phyloP scores from a whole-genome alignment of 1,140 invertebrate genomes.

The Zaprionus ornatus region DNA sequence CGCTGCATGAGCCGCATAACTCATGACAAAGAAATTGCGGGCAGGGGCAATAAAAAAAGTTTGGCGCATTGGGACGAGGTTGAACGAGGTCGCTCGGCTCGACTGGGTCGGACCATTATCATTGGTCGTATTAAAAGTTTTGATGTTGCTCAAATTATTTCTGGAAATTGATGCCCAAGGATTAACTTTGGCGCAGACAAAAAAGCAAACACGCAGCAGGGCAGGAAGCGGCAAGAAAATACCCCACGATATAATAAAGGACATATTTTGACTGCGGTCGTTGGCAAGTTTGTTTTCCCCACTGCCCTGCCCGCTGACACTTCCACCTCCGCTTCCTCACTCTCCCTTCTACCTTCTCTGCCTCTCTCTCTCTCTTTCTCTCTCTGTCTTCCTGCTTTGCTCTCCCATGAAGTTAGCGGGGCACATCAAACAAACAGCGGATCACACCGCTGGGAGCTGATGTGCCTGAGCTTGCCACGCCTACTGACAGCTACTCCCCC shows the following conservation, averaged over 20 bases:
- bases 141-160: slow-evolving; percentile 82
- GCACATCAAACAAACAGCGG: slow-evolving; percentile 69
- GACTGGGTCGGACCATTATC: slow-evolving; percentile 58
- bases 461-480: slow-evolving; percentile 27
- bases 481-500: slow-evolving; percentile 45
- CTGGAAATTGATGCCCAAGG: slow-evolving; percentile 80
- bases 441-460: slow-evolving; percentile 64
- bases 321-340: not conserved
- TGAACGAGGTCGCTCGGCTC: not conserved
- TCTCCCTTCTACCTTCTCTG: not conserved
- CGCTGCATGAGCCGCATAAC: slow-evolving; percentile 54
- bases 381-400: not conserved
- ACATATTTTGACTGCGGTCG: slow-evolving; percentile 58
- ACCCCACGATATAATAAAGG: slow-evolving; percentile 69
- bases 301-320: not conserved
- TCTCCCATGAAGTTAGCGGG: not conserved
- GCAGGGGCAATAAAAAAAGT: slow-evolving; percentile 74
- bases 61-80: slow-evolving; percentile 26
- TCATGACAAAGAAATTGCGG: slow-evolving; percentile 78
- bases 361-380: not conserved
- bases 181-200: slow-evolving; percentile 64
- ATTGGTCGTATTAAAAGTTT: slow-evolving; percentile 82
- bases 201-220: slow-evolving; percentile 4
- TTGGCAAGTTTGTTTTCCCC: slow-evolving; percentile 27
- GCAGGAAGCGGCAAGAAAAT: slow-evolving; percentile 16